Evolutionary conservation across 2,888 invertebrate species (phyloP).

Genomic region (Stenolophus ochropezus): DNA sequence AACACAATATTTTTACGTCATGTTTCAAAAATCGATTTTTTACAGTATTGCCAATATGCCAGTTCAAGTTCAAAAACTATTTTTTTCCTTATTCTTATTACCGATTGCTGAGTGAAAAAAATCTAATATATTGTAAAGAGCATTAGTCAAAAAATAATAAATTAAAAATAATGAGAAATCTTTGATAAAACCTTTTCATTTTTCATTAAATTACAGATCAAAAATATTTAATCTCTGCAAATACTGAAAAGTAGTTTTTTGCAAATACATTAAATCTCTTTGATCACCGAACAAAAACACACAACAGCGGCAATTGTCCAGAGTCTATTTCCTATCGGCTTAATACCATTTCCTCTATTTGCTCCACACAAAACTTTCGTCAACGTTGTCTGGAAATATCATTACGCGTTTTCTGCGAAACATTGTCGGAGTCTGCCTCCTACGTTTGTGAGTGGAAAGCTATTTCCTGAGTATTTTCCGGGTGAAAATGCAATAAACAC

Average conservation of each 20-base stretch:
- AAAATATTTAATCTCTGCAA: no score
- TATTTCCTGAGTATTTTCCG: slow-evolving; percentile 48
- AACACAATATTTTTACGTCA: no score
- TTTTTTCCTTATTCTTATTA: no score
- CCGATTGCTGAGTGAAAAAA: no score
- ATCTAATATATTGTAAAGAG: no score
- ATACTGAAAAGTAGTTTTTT: background rate
- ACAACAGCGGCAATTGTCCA: background rate
- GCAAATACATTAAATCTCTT: slow-evolving; percentile 1
- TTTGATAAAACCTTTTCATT: no score
- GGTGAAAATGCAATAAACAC: slow-evolving; percentile 52
- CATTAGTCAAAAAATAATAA: no score
- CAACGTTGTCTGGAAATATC: slow-evolving; percentile 34
- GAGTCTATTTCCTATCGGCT: background rate
- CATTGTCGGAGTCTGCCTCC: background rate
- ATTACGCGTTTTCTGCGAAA: slow-evolving; percentile 33
- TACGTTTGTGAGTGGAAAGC: slow-evolving; percentile 15
- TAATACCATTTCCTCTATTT: slow-evolving; percentile 31
- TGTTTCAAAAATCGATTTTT: no score
- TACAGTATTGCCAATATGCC: no score
- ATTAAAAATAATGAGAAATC: no score
- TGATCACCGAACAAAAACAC: slow-evolving; percentile 6
- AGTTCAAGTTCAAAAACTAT: no score
- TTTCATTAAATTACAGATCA: no score
- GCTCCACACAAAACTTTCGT: slow-evolving; percentile 3